Evolutionary conservation across 2,113 vertebrate species (phyloP).

Genomic region (rabbit (Oryctolagus cuniculus)): mOryCun1.1 NC_091441.1:16952001-16952500

Average conservation of each 20-base stretch:
- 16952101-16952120: background rate
- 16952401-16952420: background rate
- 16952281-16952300: background rate
- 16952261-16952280: background rate
- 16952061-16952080: background rate
- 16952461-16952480: background rate
- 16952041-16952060: background rate
- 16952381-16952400: accelerated
- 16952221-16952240: background rate
- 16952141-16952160: background rate
- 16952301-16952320: background rate
- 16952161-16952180: background rate
- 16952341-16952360: accelerated
- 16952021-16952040: background rate
- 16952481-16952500: background rate
- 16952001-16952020: background rate
- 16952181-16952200: background rate
- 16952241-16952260: background rate
- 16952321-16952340: background rate
- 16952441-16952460: background rate
- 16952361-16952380: accelerated
- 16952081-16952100: background rate
- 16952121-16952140: background rate
- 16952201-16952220: background rate
- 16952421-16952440: background rate